A percentile compares a stretch with the other conserved stretches of the same genome.
These are phyloP conservation scores for Atta texana DNA, from an alignment of 1,140 invertebrate species.

Conservation along the genomic window DNA sequence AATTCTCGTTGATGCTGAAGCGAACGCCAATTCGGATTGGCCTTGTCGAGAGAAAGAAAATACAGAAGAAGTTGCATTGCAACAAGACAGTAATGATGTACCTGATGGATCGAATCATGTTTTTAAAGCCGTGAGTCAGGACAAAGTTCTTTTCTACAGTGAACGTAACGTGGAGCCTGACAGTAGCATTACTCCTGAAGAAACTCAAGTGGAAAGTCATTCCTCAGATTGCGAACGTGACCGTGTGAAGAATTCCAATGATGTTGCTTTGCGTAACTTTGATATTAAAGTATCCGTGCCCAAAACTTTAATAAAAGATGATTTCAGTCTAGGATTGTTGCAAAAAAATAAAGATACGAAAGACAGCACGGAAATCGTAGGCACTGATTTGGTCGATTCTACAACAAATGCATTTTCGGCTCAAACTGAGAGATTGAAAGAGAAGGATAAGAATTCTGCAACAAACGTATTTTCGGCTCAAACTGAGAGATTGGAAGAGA, in stretches of 20 bases:
- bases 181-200: slow-evolving; percentile 32
- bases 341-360: not conserved
- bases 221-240: not conserved
- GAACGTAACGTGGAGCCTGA: slow-evolving; percentile 39
- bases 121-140: slow-evolving; percentile 35
- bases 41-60: slow-evolving; percentile 13
- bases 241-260: not conserved
- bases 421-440: not conserved
- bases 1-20: slow-evolving; percentile 40
- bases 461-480: not conserved
- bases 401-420: not conserved
- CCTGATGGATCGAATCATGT: slow-evolving; percentile 34
- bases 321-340: slow-evolving; percentile 21
- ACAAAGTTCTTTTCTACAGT: not conserved
- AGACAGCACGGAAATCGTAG: not conserved
- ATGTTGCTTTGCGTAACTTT: not conserved
- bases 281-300: slow-evolving; percentile 47
- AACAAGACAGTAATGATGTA: slow-evolving; percentile 22
- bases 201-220: slow-evolving; percentile 4
- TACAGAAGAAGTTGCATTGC: not conserved
- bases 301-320: slow-evolving; percentile 25
- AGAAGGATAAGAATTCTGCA: not conserved
- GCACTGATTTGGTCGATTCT: not conserved
- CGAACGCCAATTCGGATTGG: slow-evolving; percentile 51
- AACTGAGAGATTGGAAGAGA: not conserved